Conservation (phyloP, 2,797 vertebrate genomes). For the Lycodopsis pacificus region DNA sequence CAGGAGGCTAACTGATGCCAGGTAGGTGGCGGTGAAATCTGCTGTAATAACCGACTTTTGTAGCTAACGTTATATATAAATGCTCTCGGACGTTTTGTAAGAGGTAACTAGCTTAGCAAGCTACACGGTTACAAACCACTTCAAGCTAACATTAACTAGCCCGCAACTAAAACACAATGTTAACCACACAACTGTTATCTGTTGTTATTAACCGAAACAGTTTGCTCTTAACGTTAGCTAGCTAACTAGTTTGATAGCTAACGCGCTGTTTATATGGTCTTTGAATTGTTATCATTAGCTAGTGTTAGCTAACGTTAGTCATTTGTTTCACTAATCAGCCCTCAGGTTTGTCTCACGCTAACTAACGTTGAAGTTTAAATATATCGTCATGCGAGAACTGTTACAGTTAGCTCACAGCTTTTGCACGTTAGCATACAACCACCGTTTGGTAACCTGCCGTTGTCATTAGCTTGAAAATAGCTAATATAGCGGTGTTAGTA, state of each 20-base stretch:
- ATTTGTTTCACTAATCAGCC: background rate
- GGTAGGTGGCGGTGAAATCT: constrained; percentile 39
- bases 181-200: background rate
- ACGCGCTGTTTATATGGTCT: rapidly evolving
- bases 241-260: rapidly evolving
- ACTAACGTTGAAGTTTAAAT: background rate
- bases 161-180: background rate
- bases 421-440: background rate
- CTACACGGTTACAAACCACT: background rate
- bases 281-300: background rate
- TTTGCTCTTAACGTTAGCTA: background rate
- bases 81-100: background rate
- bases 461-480: background rate
- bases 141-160: constrained; percentile 58
- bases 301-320: background rate
- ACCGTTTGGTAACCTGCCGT: rapidly evolving
- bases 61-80: background rate
- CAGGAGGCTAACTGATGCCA: constrained; percentile 27
- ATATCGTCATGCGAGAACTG: background rate
- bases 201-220: background rate
- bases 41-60: background rate
- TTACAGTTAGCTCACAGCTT: background rate
- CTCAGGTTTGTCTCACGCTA: background rate
- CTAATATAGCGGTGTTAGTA: background rate
- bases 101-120: too few relatives aligned